Evolutionary conservation across 1,140 invertebrate genomes (phyloP).

Genomic region (Brachionus asplanchnoidis): DNA sequence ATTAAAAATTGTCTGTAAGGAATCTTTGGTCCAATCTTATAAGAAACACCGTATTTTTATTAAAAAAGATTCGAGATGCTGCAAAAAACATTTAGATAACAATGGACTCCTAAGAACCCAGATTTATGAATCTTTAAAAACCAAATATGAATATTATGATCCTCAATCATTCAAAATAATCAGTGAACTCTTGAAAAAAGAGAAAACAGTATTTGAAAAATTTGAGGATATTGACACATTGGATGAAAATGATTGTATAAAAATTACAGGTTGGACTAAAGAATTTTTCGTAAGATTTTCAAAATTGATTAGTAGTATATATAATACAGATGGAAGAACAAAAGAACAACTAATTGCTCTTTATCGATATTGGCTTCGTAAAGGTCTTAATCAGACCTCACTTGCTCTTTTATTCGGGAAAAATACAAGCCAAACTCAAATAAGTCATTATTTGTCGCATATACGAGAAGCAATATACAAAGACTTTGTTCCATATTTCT

Average conservation of each 20-base stretch:
- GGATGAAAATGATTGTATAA: not conserved
- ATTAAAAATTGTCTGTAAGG: not conserved
- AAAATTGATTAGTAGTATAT: slow-evolving; percentile 22
- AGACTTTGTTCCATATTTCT: slow-evolving; percentile 2
- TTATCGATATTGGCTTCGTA: slow-evolving; percentile 22
- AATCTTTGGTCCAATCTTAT: slow-evolving; percentile 5
- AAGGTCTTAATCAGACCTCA: not conserved
- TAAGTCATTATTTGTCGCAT: not conserved
- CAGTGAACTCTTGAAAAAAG: not conserved
- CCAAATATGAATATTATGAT: slow-evolving; percentile 17
- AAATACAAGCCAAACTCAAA: not conserved
- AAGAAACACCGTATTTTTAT: slow-evolving; percentile 21
- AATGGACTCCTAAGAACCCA: not conserved
- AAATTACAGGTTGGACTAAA: slow-evolving; percentile 28
- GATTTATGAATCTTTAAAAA: slow-evolving; percentile 14
- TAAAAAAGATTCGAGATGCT: slow-evolving; percentile 21
- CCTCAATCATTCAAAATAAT: slow-evolving; percentile 10
- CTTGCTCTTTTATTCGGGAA: not conserved
- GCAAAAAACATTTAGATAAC: slow-evolving; percentile 28
- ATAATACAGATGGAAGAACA: not conserved
- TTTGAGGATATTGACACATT: slow-evolving; percentile 6
- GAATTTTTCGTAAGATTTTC: not conserved
- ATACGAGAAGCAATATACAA: not conserved
- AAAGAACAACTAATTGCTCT: slow-evolving; percentile 31
- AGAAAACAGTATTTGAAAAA: slow-evolving; percentile 10